Percentiles rank a stretch among this genome's conserved stretches.
These are phyloP conservation scores for Homarus gammarus DNA, from an alignment of 2,888 invertebrate genomes.

Conservation along the genomic window DNA sequence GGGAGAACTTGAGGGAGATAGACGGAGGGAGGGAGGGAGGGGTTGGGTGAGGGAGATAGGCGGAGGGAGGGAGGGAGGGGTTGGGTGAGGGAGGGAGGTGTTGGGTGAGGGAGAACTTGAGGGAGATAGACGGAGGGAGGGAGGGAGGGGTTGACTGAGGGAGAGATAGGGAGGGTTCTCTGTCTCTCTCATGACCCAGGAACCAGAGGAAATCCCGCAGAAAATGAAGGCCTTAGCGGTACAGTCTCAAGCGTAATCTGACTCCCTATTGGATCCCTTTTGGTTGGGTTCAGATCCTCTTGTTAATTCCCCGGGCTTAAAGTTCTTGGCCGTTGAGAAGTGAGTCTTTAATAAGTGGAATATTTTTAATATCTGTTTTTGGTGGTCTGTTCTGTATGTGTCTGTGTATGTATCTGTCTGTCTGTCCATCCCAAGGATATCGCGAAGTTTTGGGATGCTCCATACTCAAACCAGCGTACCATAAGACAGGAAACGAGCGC, in stretches of 20 bases:
- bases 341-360: too few relatives aligned
- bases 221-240: neutral
- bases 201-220: neutral
- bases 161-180: neutral
- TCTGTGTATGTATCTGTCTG: too few relatives aligned
- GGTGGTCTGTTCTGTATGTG: too few relatives aligned
- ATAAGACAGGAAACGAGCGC: too few relatives aligned
- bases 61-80: neutral
- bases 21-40: neutral
- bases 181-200: neutral
- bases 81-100: neutral
- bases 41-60: neutral
- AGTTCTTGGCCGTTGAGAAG: too few relatives aligned
- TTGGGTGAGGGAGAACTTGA: neutral
- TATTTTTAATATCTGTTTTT: too few relatives aligned
- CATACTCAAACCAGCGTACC: too few relatives aligned
- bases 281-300: neutral
- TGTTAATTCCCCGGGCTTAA: too few relatives aligned
- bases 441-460: too few relatives aligned
- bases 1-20: neutral
- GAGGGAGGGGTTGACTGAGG: slow-evolving; percentile 1
- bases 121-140: neutral
- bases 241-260: neutral
- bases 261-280: neutral
- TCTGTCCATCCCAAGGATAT: too few relatives aligned